phyloP scores from a whole-genome alignment of 2,113 vertebrate species.

The Galbula dea region DNA sequence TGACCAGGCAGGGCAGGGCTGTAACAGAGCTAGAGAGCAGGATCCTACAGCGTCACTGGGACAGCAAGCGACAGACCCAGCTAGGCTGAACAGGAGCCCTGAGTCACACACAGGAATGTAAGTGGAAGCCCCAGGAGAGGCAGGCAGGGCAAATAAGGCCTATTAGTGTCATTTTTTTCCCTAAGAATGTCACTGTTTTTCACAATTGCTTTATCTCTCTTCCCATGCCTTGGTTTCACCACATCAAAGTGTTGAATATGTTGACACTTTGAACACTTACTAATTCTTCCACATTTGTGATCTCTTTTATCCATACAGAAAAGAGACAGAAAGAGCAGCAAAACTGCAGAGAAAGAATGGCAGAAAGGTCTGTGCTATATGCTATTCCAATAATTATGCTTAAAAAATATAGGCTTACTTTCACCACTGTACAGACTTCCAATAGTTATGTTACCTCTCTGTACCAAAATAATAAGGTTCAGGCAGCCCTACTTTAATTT shows the following conservation, averaged over 20 bases:
- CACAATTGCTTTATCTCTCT: not conserved
- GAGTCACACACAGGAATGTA: not conserved
- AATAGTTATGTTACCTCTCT: not conserved
- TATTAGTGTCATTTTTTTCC: not conserved
- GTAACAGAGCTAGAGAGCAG: not conserved
- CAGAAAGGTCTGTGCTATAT: not conserved
- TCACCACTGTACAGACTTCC: not conserved
- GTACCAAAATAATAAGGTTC: not conserved
- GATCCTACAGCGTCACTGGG: accelerated
- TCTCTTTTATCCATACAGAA: not conserved
- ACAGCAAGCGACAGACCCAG: not conserved
- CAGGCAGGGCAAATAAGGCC: not conserved
- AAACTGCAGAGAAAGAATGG: not conserved
- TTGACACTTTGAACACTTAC: not conserved
- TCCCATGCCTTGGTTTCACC: not conserved
- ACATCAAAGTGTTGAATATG: not conserved
- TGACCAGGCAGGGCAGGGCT: not conserved
- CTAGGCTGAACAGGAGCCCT: not conserved
- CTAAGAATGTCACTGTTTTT: not conserved
- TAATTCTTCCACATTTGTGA: not conserved
- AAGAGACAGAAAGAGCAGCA: not conserved
- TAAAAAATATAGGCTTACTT: not conserved
- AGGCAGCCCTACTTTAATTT: not conserved
- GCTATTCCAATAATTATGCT: not conserved
- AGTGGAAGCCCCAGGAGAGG: not conserved